Evolutionary conservation across 2,888 invertebrate species (phyloP).

Genomic region (Amphiduros pacificus): DNA sequence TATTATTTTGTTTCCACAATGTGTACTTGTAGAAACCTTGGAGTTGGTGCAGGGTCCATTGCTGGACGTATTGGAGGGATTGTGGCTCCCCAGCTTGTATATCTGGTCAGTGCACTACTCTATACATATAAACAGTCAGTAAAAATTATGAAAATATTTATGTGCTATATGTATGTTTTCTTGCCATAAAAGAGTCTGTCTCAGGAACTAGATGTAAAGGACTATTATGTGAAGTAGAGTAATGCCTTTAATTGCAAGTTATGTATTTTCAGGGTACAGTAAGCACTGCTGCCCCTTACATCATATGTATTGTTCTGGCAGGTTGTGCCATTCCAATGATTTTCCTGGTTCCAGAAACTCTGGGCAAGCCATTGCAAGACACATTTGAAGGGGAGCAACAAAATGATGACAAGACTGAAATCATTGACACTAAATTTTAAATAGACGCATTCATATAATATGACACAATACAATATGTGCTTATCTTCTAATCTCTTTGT

Average conservation of each 20-base stretch:
- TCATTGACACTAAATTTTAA: too few relatives aligned
- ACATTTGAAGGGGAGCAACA: too few relatives aligned
- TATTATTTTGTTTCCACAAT: neutral
- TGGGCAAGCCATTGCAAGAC: neutral
- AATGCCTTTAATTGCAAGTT: neutral
- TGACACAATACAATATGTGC: too few relatives aligned
- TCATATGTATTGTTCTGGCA: neutral
- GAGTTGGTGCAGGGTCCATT: constrained; percentile 10
- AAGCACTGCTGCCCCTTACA: neutral
- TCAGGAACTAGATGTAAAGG: too few relatives aligned
- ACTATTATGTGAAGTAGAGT: too few relatives aligned
- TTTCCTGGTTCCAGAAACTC: constrained; percentile 1
- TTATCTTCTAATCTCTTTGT: too few relatives aligned
- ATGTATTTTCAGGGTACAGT: neutral
- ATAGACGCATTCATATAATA: too few relatives aligned
- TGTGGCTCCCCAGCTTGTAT: constrained; percentile 17
- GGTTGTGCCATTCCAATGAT: neutral
- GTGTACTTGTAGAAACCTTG: constrained; percentile 10
- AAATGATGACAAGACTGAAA: too few relatives aligned
- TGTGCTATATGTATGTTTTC: too few relatives aligned
- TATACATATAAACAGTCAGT: too few relatives aligned
- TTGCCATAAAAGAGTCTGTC: too few relatives aligned
- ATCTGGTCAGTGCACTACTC: constrained; percentile 13
- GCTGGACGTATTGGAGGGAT: constrained; percentile 14
- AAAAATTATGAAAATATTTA: too few relatives aligned